phyloP scores from a whole-genome alignment of 2,888 invertebrate species.

The Microplitis deprimator region DNA sequence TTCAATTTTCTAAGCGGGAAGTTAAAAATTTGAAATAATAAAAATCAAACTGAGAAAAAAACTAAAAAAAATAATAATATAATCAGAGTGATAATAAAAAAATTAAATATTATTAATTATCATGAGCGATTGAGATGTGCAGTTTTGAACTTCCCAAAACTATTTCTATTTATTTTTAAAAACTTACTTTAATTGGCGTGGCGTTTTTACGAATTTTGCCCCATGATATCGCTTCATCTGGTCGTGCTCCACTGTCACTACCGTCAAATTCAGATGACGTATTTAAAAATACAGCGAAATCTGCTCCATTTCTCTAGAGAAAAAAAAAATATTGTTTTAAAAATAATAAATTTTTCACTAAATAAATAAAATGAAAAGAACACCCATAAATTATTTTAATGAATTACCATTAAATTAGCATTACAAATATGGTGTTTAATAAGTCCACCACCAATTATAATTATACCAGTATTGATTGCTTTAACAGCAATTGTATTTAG shows the following conservation, averaged over 20 bases:
- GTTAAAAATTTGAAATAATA: too few species aligned
- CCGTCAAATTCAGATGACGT: conserved; percentile 97
- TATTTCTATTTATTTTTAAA: too few species aligned
- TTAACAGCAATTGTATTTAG: conserved; percentile 96
- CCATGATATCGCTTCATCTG: conserved; percentile 99
- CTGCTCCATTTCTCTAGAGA: conserved; percentile 91
- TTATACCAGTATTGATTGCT: conserved; percentile 94
- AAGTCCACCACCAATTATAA: conserved; percentile 95
- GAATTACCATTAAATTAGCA: conserved; percentile 94
- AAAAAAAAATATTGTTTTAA: conserved; percentile 24
- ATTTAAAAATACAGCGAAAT: conserved; percentile 95
- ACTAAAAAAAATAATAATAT: too few species aligned
- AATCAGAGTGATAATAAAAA: too few species aligned
- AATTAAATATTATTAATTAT: too few species aligned
- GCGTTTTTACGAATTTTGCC: conserved; percentile 95
- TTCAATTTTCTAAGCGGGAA: too few species aligned
- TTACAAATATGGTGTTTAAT: conserved; percentile 99
- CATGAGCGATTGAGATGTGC: too few species aligned
- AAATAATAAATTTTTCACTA: not conserved
- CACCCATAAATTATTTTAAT: not conserved
- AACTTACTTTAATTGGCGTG: conserved; percentile 85
- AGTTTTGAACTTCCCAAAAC: too few species aligned
- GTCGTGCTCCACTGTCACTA: conserved; percentile 96
- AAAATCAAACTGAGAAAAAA: too few species aligned
- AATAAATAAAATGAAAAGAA: not conserved